Conservation (phyloP, 2,888 invertebrate species). For the Galerucella pusilla region DNA sequence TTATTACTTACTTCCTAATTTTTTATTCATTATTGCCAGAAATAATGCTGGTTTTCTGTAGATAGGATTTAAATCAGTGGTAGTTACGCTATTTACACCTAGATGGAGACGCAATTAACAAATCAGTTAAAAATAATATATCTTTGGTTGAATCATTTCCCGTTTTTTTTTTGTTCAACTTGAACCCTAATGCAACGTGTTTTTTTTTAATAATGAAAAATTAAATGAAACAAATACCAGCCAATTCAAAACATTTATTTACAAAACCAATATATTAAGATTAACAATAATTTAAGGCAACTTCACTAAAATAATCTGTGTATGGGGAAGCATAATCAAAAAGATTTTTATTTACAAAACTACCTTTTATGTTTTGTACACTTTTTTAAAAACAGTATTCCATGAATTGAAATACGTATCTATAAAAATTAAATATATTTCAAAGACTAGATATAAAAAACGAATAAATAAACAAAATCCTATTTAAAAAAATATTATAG, state of each 20-base stretch:
- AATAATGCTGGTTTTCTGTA: too few species aligned
- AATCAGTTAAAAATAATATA: too few species aligned
- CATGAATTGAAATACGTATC: conserved; percentile 8
- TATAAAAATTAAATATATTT: conserved; percentile 28
- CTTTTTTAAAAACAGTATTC: conserved; percentile 39
- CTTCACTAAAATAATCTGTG: conserved; percentile 39
- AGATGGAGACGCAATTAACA: too few species aligned
- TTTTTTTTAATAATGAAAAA: background rate
- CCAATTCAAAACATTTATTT: conserved; percentile 50
- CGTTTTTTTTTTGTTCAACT: too few species aligned
- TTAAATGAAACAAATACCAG: conserved; percentile 10
- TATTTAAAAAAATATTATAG: conserved; percentile 20
- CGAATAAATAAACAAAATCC: conserved; percentile 45
- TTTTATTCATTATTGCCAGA: too few species aligned
- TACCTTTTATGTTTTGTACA: conserved; percentile 35
- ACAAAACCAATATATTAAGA: conserved; percentile 58
- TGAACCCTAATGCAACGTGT: background rate
- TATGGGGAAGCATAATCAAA: conserved; percentile 40
- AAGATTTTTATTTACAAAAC: conserved; percentile 39
- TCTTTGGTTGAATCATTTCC: too few species aligned
- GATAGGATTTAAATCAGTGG: too few species aligned
- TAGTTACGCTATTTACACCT: too few species aligned
- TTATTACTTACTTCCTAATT: too few species aligned
- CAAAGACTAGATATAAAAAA: conserved; percentile 53
- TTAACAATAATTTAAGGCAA: conserved; percentile 59